phyloP scores from a whole-genome alignment of 2,797 vertebrate species.

The Babyrousa celebensis region DNA sequence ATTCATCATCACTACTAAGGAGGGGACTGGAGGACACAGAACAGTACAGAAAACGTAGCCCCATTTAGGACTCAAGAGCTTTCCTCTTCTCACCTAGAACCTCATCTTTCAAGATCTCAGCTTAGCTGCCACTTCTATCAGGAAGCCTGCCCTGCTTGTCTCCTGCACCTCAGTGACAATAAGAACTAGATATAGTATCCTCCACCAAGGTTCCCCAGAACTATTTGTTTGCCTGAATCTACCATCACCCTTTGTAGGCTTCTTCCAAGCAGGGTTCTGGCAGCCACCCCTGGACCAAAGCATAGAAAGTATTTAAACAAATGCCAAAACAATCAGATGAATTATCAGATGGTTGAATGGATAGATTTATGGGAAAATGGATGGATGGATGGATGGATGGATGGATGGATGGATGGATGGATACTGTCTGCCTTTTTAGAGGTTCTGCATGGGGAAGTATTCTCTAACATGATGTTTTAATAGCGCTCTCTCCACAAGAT shows the following conservation, averaged over 20 bases:
- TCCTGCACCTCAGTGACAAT: background rate
- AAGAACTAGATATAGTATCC: background rate
- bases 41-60: background rate
- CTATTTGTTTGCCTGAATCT: background rate
- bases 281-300: conserved; percentile 33
- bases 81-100: background rate
- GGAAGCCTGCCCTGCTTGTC: background rate
- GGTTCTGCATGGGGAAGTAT: background rate
- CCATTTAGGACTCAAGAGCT: background rate
- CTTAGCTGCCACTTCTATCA: background rate
- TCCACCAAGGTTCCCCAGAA: background rate
- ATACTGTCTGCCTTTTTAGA: conserved; percentile 2
- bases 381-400: background rate
- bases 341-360: background rate
- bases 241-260: background rate
- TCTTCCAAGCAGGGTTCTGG: background rate
- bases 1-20: background rate
- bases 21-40: background rate
- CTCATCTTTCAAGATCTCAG: conserved; percentile 2
- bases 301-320: conserved; percentile 9
- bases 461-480: background rate
- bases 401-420: background rate
- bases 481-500: conserved; percentile 76
- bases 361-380: background rate
- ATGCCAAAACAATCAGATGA: background rate